Conservation (phyloP, 2,113 vertebrate species). For the Narcine bancroftii region DNA sequence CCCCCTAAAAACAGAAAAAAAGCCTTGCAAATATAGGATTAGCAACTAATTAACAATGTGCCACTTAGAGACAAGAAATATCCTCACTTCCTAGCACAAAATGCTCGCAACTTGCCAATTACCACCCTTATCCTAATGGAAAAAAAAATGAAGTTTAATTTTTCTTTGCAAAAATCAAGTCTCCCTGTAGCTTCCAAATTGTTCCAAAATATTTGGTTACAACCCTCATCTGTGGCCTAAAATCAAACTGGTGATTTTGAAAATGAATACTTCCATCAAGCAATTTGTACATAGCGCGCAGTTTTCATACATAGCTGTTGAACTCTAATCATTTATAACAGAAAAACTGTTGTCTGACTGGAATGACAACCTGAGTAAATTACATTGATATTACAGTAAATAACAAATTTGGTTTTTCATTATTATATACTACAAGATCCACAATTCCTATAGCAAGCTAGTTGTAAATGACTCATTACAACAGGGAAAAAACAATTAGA, state of each 20-base stretch:
- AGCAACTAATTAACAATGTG: background rate
- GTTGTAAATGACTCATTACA: background rate
- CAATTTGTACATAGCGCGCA: background rate
- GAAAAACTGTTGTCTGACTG: background rate
- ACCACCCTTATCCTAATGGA: background rate
- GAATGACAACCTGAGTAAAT: background rate
- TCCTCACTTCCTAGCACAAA: background rate
- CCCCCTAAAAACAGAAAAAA: background rate
- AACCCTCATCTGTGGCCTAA: background rate
- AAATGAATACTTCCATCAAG: background rate
- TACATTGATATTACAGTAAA: background rate
- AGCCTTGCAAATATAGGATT: background rate
- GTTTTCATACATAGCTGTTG: too few species aligned
- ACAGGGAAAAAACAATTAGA: conserved; percentile 14
- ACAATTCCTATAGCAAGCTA: background rate
- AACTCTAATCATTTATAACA: background rate
- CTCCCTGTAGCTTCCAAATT: background rate
- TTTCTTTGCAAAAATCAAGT: background rate
- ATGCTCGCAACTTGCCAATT: background rate
- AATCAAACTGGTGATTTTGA: background rate
- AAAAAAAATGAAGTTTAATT: background rate
- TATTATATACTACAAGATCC: background rate
- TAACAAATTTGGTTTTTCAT: background rate
- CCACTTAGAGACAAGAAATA: background rate
- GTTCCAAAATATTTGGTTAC: background rate